These are phyloP conservation scores for Anarhynchus alexandrinus DNA, from an alignment of 2,113 vertebrate genomes.

Conservation along the genomic window DNA sequence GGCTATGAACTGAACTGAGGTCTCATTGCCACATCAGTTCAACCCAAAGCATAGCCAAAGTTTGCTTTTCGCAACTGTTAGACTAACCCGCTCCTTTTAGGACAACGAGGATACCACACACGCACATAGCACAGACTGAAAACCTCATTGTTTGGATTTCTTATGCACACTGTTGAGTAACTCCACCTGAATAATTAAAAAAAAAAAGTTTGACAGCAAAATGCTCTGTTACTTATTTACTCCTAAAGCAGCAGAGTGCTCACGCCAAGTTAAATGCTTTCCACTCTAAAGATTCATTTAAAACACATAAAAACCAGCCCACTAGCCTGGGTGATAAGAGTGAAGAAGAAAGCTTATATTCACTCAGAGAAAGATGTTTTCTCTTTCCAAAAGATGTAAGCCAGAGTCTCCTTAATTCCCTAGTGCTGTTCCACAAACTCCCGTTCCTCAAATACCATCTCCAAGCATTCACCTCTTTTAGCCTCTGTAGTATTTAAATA, in stretches of 20 bases:
- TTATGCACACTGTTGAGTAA: neutral
- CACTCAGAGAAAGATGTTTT: neutral
- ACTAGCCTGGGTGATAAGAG: neutral
- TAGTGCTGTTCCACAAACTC: neutral
- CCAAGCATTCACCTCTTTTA: neutral
- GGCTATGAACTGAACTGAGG: neutral
- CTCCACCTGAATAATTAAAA: neutral
- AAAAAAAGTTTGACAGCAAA: neutral
- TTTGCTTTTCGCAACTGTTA: neutral
- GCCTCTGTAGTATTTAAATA: neutral
- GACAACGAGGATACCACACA: neutral
- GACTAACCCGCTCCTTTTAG: neutral
- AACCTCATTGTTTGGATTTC: neutral
- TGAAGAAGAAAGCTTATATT: neutral
- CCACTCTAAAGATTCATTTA: neutral
- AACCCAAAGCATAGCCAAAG: neutral
- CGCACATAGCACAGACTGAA: neutral
- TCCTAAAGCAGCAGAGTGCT: neutral
- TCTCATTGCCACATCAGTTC: neutral
- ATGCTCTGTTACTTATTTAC: constrained; percentile 13
- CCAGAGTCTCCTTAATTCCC: neutral
- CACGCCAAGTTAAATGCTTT: neutral
- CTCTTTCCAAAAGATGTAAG: neutral
- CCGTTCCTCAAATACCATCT: neutral
- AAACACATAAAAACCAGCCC: neutral